A percentile compares a stretch with the other conserved stretches of the same genome.
phyloP scores from a whole-genome alignment of 2,113 vertebrate species.

The Saccopteryx bilineata region DNA sequence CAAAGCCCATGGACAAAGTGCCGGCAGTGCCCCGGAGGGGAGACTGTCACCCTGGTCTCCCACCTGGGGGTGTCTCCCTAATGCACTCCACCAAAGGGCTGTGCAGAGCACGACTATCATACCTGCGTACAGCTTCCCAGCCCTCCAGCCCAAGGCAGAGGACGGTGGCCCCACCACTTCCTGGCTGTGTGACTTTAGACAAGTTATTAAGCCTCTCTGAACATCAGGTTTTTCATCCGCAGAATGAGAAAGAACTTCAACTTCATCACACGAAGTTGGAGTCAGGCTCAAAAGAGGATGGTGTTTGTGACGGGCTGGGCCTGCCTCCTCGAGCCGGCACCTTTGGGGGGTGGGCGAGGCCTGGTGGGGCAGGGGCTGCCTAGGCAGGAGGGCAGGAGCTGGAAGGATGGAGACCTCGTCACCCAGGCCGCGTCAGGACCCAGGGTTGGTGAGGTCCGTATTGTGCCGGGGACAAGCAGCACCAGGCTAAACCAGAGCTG shows the following conservation, averaged over 20 bases:
- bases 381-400: not conserved
- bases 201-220: not conserved
- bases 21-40: not conserved
- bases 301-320: not conserved
- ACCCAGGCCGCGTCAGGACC: not conserved
- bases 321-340: fast-evolving
- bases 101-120: no score
- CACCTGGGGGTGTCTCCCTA: not conserved
- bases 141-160: not conserved
- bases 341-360: not conserved
- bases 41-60: not conserved
- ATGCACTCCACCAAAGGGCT: no score
- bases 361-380: not conserved
- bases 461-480: not conserved
- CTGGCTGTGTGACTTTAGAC: not conserved
- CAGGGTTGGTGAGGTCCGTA: no score
- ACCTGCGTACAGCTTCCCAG: not conserved
- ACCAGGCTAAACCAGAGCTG: no score
- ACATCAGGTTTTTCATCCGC: not conserved
- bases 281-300: fast-evolving
- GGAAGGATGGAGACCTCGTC: not conserved
- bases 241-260: not conserved
- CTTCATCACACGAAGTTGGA: no score
- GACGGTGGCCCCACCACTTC: fast-evolving
- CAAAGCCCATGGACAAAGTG: not conserved